Evolutionary conservation across 2,888 invertebrate genomes (phyloP), one percentile per base, ranked within the genome.

Genomic region (Drosophila limbata): DNA sequence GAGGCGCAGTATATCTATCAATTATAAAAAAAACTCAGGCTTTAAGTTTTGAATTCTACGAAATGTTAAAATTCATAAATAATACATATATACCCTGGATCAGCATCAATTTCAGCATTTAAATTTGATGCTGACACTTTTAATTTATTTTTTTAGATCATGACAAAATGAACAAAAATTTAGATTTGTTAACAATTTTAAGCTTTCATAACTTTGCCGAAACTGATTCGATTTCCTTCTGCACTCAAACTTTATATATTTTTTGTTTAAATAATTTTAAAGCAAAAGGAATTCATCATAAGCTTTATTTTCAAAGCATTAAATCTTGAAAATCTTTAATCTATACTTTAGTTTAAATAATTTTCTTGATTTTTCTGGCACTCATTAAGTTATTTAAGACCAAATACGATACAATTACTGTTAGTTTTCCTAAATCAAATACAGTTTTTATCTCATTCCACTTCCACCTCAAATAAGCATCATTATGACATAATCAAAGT

Each of bases 401-500:
- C n/a, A 28, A 39, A 13, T 11, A 11, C 3, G 6, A 15, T 28
- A 3, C 17, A 13, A 33, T 28, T n/a, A 2, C 40, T 55, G n/a
- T 21, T 1, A 55, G 42, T 40, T 17, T 17, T 21, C 33, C 17
- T 15, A 11, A 45, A 37, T 47, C 11, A 25, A 37, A 17, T 15
- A 8, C 48, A 52, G 51, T 15, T 60, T 44, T 33, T 44, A 6
- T n/a, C 6, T 19, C 21, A 15, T 33, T 33, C 10, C 21, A 19
- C 6, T 48, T 53, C 28, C 63, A 19, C 5, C 25, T 33, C 37
- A 59, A 68, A 84, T 65, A 62, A 48, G 48, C 50, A 37, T 61
- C 52, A 68, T 72, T 83, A 73, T 84, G 79, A 79, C 63, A 73
- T 77, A 73, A 79, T 84, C 79, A 66, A 55, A 67, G 48, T 59